Conservation (phyloP, 2,888 invertebrate species). For the Globia sparganii region DNA sequence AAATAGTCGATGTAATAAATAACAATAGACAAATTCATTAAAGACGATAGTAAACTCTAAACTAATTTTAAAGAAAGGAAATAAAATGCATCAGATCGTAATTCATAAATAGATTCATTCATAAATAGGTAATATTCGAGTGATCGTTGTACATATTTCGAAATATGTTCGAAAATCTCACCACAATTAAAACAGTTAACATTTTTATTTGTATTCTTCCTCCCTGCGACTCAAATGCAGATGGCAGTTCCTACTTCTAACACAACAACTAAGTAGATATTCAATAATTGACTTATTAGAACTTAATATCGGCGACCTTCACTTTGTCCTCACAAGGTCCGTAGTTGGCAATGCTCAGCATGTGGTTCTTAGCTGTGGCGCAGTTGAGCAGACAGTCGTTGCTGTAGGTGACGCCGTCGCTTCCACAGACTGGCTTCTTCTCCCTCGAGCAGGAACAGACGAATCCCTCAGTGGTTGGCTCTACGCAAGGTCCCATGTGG, state of each 20-base stretch:
- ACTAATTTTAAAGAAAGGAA: background rate
- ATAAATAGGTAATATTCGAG: background rate
- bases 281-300: constrained; percentile 8
- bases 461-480: constrained; percentile 9
- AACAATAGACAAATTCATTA: constrained; percentile 34
- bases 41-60: background rate
- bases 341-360: constrained; percentile 48
- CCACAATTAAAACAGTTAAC: background rate
- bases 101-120: constrained; percentile 8
- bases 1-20: constrained; percentile 29
- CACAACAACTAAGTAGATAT: background rate
- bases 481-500: constrained; percentile 26
- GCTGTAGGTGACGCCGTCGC: constrained; percentile 71
- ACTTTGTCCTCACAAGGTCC: constrained; percentile 62
- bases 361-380: constrained; percentile 52
- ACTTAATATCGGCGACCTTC: constrained; percentile 45
- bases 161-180: background rate
- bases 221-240: constrained; percentile 9
- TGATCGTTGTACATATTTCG: background rate
- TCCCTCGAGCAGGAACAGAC: constrained; percentile 67
- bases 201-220: background rate
- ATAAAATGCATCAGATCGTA: constrained; percentile 35
- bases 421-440: constrained; percentile 71
- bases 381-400: constrained; percentile 73
- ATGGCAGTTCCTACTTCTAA: constrained; percentile 22